Conservation (phyloP, 1,140 invertebrate genomes). For the Forficula auricularia region DNA sequence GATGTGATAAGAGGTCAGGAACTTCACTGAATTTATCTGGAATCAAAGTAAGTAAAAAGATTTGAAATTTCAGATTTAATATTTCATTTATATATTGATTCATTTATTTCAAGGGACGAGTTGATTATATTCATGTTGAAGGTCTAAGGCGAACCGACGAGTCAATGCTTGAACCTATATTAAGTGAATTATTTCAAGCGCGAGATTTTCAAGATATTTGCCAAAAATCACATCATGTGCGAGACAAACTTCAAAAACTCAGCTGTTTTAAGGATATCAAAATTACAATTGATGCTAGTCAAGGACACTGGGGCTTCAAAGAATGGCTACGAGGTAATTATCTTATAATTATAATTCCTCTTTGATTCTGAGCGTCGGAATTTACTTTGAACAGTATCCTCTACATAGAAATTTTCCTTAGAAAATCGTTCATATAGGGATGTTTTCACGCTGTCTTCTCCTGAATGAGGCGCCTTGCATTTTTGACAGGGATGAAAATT, state of each 20-base stretch:
- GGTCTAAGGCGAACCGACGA: conserved; percentile 66
- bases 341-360: conserved; percentile 10
- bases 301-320: conserved; percentile 44
- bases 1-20: too few relatives aligned
- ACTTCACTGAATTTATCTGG: too few relatives aligned
- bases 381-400: too few relatives aligned
- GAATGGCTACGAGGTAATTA: conserved; percentile 58
- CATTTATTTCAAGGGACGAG: conserved; percentile 45
- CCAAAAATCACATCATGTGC: conserved; percentile 39
- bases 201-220: conserved; percentile 35
- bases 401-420: too few relatives aligned
- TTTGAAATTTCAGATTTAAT: too few relatives aligned
- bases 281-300: conserved; percentile 67
- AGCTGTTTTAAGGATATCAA: conserved; percentile 68
- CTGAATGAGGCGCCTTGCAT: too few relatives aligned
- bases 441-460: too few relatives aligned
- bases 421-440: too few relatives aligned
- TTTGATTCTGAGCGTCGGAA: too few relatives aligned
- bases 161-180: conserved; percentile 54
- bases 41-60: too few relatives aligned
- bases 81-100: too few relatives aligned
- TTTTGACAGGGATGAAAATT: too few relatives aligned
- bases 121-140: conserved; percentile 61
- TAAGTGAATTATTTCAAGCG: conserved; percentile 53
- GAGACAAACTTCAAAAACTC: conserved; percentile 49